Conservation (phyloP, 2,797 vertebrate species). For the Onychomys arenicola region DNA sequence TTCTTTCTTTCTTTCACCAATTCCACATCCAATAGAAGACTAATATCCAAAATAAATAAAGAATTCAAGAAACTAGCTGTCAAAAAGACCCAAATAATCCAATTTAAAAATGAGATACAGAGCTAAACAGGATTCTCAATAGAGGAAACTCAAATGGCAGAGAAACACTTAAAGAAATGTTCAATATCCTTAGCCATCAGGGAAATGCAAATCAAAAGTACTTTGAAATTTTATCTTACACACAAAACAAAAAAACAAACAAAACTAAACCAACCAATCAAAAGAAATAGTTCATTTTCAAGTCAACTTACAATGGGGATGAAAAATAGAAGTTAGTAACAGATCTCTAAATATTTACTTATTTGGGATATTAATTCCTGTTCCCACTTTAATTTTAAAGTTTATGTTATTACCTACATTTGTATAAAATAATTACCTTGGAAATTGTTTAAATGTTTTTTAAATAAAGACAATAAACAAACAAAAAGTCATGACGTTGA, state of each 20-base stretch:
- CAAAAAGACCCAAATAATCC: not conserved
- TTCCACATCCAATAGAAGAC: not conserved
- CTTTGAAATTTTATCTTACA: not conserved
- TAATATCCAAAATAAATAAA: not conserved
- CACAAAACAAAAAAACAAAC: not conserved
- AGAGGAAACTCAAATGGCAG: not conserved
- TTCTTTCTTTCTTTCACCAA: not conserved
- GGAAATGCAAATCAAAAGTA: not conserved
- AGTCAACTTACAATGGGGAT: not conserved
- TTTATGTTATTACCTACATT: not conserved
- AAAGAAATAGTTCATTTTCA: not conserved
- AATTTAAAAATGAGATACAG: not conserved
- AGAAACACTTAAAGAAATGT: not conserved
- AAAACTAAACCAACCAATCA: not conserved
- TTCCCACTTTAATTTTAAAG: not conserved
- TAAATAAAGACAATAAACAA: not conserved
- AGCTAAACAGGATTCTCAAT: not conserved
- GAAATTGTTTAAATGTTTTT: not conserved
- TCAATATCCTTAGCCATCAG: not conserved
- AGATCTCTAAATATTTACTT: not conserved
- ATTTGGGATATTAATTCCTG: not conserved
- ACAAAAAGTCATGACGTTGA: not conserved
- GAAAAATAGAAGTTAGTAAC: constrained; percentile 31
- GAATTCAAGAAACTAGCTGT: not conserved
- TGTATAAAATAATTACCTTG: not conserved